Evolutionary conservation across 1,140 invertebrate genomes (phyloP).

Genomic region (Drosophila mauritiana): DNA sequence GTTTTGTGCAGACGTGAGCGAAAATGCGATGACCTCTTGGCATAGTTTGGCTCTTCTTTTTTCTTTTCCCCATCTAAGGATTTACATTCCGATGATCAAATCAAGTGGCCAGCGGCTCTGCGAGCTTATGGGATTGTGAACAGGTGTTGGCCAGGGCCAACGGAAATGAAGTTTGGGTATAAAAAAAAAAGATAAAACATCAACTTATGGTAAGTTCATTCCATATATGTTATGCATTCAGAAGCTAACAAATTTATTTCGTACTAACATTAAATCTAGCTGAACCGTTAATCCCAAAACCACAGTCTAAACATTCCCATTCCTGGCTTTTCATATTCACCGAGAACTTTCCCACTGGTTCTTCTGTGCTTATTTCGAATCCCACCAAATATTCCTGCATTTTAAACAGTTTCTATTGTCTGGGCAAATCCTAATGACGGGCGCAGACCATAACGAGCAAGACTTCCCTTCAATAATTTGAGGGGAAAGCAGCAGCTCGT

Average conservation of each 20-base stretch:
- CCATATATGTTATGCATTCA: not conserved
- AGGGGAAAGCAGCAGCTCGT: constrained; percentile 37
- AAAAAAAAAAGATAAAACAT: not conserved
- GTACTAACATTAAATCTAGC: not conserved
- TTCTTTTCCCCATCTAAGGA: not conserved
- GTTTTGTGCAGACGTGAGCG: constrained; percentile 67
- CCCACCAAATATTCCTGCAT: constrained; percentile 14
- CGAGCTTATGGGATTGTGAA: constrained; percentile 18
- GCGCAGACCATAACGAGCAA: constrained; percentile 10
- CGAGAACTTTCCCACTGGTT: not conserved
- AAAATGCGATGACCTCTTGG: constrained; percentile 39
- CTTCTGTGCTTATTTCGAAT: not conserved
- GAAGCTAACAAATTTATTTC: no score
- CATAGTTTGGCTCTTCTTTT: constrained; percentile 29
- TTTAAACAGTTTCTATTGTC: constrained; percentile 22
- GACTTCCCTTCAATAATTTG: constrained; percentile 27
- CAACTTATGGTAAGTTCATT: not conserved
- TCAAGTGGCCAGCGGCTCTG: constrained; percentile 18
- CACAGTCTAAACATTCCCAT: no score
- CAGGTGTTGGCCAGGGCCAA: constrained; percentile 30
- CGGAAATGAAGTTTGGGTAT: constrained; percentile 11
- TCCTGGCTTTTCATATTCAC: not conserved
- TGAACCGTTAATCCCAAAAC: not conserved
- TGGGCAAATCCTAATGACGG: constrained; percentile 3
- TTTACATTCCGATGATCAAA: constrained; percentile 39